These are phyloP conservation scores for Actinostola sp. DNA, from an alignment of 92 coral and sea anemone genomes.

Conservation along the genomic window DNA sequence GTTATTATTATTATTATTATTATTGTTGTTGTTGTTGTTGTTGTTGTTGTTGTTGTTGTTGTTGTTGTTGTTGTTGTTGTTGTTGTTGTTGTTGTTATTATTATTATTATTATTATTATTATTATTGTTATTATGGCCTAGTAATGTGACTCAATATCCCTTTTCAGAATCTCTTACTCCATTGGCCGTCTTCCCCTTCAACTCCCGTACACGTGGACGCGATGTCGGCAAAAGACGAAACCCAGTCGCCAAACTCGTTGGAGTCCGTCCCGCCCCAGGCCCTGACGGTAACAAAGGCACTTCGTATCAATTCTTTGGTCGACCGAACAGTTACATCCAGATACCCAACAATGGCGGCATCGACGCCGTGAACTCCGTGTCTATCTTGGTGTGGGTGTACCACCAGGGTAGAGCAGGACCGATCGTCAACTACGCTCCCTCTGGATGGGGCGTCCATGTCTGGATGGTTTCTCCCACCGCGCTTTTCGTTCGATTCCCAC, in stretches of 20 bases:
- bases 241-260: constrained; percentile 51
- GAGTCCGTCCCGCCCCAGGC: constrained; percentile 75
- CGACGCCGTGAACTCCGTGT: constrained; percentile 70
- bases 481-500: constrained; percentile 61
- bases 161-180: constrained; percentile 43
- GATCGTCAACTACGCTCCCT: constrained; percentile 64
- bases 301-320: constrained; percentile 75
- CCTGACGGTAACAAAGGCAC: constrained; percentile 72
- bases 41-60: not conserved
- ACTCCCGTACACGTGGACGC: constrained; percentile 42
- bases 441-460: constrained; percentile 70
- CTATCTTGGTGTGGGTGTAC: constrained; percentile 68
- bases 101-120: too few relatives aligned
- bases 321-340: constrained; percentile 71
- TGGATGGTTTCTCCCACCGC: constrained; percentile 62
- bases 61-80: not conserved
- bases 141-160: not conserved
- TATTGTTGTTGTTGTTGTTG: not conserved
- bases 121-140: not conserved
- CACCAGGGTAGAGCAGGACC: constrained; percentile 68
- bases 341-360: constrained; percentile 69
- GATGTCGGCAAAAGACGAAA: constrained; percentile 67
- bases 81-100: not conserved
- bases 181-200: constrained; percentile 72
- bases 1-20: too few relatives aligned